Conservation (phyloP, 2,888 invertebrate species). For the Catocala nupta region DNA sequence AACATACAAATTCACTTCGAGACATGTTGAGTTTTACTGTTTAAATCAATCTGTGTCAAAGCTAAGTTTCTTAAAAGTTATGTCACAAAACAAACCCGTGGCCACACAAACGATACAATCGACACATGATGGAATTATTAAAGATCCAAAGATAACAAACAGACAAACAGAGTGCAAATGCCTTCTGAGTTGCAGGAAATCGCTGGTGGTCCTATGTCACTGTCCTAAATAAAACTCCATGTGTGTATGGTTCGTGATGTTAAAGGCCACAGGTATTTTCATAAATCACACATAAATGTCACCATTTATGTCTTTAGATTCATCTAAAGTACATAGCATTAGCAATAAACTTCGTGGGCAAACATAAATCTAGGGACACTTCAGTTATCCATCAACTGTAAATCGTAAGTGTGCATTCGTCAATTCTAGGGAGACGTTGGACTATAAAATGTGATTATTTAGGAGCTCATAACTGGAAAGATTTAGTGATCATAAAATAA, state of each 20-base stretch:
- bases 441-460: conserved; percentile 85
- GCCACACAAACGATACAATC: conserved; percentile 60
- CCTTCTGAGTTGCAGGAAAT: conserved; percentile 51
- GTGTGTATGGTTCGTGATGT: neutral
- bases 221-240: conserved; percentile 7
- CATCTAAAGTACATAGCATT: conserved; percentile 64
- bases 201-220: conserved; percentile 43
- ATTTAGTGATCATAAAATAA: conserved; percentile 82
- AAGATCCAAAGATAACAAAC: conserved; percentile 52
- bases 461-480: conserved; percentile 82
- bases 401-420: conserved; percentile 77
- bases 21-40: conserved; percentile 67
- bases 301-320: conserved; percentile 44
- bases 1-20: conserved; percentile 83
- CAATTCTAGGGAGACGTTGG: conserved; percentile 73
- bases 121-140: conserved; percentile 55
- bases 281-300: conserved; percentile 28
- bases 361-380: conserved; percentile 76
- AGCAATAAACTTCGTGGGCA: conserved; percentile 77
- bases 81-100: conserved; percentile 63
- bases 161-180: conserved; percentile 46
- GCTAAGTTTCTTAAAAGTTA: conserved; percentile 63
- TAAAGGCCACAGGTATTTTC: neutral
- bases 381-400: conserved; percentile 71
- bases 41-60: conserved; percentile 78